These are phyloP conservation scores for Avahi laniger DNA, from an alignment of 2,797 vertebrate species.

Conservation along the genomic window DNA sequence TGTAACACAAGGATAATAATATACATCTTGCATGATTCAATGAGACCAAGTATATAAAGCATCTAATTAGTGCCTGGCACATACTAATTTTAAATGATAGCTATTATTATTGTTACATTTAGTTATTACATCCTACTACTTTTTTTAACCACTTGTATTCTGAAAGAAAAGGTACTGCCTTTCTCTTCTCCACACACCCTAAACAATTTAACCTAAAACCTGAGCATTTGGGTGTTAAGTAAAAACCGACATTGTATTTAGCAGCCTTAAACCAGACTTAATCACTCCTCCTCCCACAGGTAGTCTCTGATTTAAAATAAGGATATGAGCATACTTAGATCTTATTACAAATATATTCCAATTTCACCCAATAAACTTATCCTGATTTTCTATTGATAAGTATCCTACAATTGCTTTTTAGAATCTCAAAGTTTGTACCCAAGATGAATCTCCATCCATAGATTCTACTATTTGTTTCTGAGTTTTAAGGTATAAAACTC, in stretches of 20 bases:
- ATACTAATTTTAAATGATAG: not conserved
- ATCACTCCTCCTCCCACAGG: not conserved
- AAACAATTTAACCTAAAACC: not conserved
- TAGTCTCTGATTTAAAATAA: slow-evolving; percentile 26
- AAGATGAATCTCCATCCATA: not conserved
- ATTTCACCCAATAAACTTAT: not conserved
- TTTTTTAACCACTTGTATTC: not conserved
- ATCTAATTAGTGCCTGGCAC: not conserved
- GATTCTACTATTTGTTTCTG: not conserved
- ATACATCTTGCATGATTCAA: not conserved
- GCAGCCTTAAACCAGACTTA: not conserved
- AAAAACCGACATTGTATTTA: not conserved
- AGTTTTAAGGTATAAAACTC: slow-evolving; percentile 28
- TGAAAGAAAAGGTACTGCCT: not conserved
- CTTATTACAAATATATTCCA: not conserved
- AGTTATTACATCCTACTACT: not conserved
- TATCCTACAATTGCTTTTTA: not conserved
- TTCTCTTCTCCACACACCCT: not conserved
- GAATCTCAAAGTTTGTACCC: not conserved
- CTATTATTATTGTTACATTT: not conserved
- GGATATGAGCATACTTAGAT: not conserved
- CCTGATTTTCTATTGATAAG: slow-evolving; percentile 5
- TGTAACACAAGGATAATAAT: not conserved
- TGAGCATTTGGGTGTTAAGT: not conserved
- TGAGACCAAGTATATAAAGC: not conserved